Percentiles rank a stretch among this genome's conserved stretches.
Evolutionary conservation across 2,797 vertebrate species (phyloP).

Genomic region (Apogon hyalosoma): DNA sequence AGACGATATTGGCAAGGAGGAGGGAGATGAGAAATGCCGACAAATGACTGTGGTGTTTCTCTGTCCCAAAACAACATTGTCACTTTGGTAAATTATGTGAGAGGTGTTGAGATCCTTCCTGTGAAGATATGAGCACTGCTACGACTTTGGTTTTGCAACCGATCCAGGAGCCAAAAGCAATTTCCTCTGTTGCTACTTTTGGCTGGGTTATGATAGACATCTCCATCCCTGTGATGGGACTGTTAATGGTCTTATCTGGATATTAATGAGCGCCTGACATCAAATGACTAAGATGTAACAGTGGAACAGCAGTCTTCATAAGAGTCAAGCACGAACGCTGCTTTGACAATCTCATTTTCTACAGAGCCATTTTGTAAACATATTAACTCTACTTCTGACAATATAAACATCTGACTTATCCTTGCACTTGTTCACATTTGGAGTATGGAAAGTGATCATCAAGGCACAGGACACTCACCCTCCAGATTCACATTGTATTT

Average conservation of each 20-base stretch:
- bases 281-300: constrained; percentile 33
- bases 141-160: constrained; percentile 31
- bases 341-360: constrained; percentile 44
- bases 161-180: constrained; percentile 47
- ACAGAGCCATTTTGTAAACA: constrained; percentile 30
- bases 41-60: constrained; percentile 49
- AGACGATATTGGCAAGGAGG: constrained; percentile 59
- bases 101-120: constrained; percentile 35
- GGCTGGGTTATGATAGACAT: constrained; percentile 51
- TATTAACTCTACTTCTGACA: constrained; percentile 23
- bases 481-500: constrained; percentile 30
- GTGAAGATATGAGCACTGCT: constrained; percentile 28
- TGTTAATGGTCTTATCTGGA: constrained; percentile 47
- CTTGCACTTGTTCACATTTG: constrained; percentile 26
- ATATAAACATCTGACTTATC: constrained; percentile 20
- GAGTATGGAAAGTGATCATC: constrained; percentile 5
- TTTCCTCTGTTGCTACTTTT: constrained; percentile 52
- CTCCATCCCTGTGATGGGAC: constrained; percentile 42
- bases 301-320: constrained; percentile 3
- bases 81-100: constrained; percentile 36
- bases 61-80: constrained; percentile 47
- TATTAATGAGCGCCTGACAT: constrained; percentile 47
- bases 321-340: constrained; percentile 30
- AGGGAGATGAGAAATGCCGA: constrained; percentile 39
- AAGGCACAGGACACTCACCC: constrained; percentile 23